Evolutionary conservation across 2,113 vertebrate species (phyloP).

Genomic region (Platycercus adscitus): DNA sequence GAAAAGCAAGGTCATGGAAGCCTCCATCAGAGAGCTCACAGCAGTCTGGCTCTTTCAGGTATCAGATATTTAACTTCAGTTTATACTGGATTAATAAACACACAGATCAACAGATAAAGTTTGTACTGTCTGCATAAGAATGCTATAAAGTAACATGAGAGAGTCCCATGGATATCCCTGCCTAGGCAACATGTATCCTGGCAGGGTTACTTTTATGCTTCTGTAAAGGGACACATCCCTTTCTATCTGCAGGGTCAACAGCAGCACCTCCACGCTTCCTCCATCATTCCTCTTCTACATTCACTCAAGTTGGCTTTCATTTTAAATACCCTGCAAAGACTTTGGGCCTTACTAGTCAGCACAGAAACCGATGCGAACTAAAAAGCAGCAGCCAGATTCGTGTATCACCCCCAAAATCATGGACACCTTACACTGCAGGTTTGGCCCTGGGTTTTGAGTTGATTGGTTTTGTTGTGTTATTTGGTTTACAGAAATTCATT

Average conservation of each 20-base stretch:
- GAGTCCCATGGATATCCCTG: fast-evolving
- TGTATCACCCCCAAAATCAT: not conserved
- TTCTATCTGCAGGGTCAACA: not conserved
- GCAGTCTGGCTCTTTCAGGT: not conserved
- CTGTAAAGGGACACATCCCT: not conserved
- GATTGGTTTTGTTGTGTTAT: not conserved
- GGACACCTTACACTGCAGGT: not conserved
- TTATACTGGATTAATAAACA: not conserved
- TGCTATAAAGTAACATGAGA: not conserved
- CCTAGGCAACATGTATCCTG: not conserved
- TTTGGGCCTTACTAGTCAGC: not conserved
- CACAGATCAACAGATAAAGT: not conserved
- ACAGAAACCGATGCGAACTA: not conserved
- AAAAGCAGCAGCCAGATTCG: not conserved
- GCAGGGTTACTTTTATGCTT: not conserved
- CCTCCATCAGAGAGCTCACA: not conserved
- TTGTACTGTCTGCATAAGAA: not conserved
- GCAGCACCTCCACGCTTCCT: fast-evolving
- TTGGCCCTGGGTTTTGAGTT: not conserved
- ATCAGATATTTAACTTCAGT: not conserved
- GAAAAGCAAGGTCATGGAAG: not conserved
- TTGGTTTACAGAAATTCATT: not conserved
- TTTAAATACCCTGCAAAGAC: not conserved
- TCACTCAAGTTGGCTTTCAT: not conserved
- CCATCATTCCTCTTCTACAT: not conserved